Base-by-base conservation (phyloP, 2,797 vertebrate genomes). In the Alcedo quadribrachys region DNA sequence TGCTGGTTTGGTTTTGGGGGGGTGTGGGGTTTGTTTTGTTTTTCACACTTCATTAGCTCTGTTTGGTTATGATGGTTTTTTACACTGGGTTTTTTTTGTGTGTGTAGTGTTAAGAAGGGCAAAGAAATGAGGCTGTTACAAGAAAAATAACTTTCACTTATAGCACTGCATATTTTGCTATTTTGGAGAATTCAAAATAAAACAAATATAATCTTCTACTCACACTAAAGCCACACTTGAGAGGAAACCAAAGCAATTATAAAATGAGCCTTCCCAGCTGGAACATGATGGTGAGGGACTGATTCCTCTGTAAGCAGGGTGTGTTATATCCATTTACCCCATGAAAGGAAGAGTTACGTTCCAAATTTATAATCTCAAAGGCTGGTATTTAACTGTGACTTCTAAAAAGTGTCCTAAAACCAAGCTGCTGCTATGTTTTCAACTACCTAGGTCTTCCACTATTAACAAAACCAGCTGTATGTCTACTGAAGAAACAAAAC, bases 221-320 rank as follows among this genome's bases (percentile, higher is more conserved):
- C 32, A 50, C 0, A 4, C 20, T 27, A 76, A 89, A 82, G 33
- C 9, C 33, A 74, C 15, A 19, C n/a, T 60, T 21, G 25, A 87
- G 42, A 61, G 11, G 27, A 77, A 85, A 78, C 9, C 22, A 85
- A 45, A 9, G 4, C 3, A 0, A 42, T 46, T 48, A n/a, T 67
- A 73, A 74, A 93, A 65, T 55, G 15, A 85, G 33, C 24, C 25
- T 70, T 1, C 0, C 17, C 65, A 84, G 27, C 84, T 87, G 60
- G 62, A 32, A 73, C 0, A 2, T 0, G 2, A 61, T 1, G 1
- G 33, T 32, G 27, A 32, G 24, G 81, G 53, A 63, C 14, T 7
- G 5, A 0, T 42, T 79, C 22, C 32, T 85, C n/a, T 18, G 46
- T 9, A 1, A 70, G 50, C n/a, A 45, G 43, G 4, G 4, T 19